Percentiles rank a stretch among this genome's conserved stretches.
Evolutionary conservation across 2,113 vertebrate species (phyloP).

Genomic region (Microtus montanus): DNA sequence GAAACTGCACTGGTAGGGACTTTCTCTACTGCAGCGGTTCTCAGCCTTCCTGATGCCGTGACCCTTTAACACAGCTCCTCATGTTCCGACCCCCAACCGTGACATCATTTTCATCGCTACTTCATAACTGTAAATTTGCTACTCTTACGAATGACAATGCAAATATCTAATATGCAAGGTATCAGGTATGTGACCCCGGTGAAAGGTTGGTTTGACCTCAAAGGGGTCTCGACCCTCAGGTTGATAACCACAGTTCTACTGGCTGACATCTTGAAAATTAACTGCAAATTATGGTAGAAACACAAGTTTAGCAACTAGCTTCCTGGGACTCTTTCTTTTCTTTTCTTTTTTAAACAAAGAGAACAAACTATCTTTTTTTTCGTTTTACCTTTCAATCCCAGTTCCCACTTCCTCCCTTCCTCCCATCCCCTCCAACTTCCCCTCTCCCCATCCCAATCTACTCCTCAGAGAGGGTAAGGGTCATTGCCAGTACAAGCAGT

Average conservation of each 20-base stretch:
- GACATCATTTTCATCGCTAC: neutral
- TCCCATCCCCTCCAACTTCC: too few species aligned
- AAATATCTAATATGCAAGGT: neutral
- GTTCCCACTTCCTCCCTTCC: too few species aligned
- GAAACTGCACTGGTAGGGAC: neutral
- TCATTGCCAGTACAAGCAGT: too few species aligned
- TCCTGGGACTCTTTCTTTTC: neutral
- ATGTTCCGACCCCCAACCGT: neutral
- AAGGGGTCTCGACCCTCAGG: neutral
- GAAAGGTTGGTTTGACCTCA: neutral
- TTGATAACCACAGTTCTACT: neutral
- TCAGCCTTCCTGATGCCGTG: neutral
- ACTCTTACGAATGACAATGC: neutral
- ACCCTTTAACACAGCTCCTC: neutral
- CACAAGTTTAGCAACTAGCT: neutral
- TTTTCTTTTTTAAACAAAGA: too few species aligned
- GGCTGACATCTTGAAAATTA: conserved; percentile 5
- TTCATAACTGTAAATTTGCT: neutral
- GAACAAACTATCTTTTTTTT: too few species aligned
- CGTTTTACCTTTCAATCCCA: too few species aligned
- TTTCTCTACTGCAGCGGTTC: neutral
- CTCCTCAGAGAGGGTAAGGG: too few species aligned
- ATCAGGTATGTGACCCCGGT: neutral
- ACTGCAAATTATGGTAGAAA: neutral
- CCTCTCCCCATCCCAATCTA: too few species aligned